phyloP scores from a whole-genome alignment of 2,113 vertebrate species.

The Ameiurus melas region DNA sequence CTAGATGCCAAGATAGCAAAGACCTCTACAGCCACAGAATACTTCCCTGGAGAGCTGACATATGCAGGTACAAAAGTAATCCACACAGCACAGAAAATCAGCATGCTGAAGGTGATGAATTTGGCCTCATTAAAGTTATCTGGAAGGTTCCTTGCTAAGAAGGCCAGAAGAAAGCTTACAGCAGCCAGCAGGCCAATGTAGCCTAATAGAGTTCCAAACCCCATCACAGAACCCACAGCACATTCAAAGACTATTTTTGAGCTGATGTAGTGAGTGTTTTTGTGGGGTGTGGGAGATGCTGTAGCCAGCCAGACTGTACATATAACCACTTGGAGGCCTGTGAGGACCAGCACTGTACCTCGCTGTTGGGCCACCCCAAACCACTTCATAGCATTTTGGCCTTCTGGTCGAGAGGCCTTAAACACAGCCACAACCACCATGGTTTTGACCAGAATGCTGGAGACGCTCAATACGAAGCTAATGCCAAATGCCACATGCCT shows the following conservation, averaged over 20 bases:
- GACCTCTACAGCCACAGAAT: conserved; percentile 59
- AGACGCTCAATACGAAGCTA: conserved; percentile 61
- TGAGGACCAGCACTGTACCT: conserved; percentile 52
- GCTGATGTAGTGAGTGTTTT: conserved; percentile 54
- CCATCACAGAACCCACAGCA: conserved; percentile 51
- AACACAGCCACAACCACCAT: conserved; percentile 65
- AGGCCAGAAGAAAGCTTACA: conserved; percentile 61
- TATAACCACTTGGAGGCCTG: conserved; percentile 52
- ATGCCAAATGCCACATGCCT: conserved; percentile 61
- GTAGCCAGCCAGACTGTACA: conserved; percentile 54
- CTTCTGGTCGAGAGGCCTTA: conserved; percentile 57
- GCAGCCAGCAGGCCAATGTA: conserved; percentile 61
- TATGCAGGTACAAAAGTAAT: conserved; percentile 60
- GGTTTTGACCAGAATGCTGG: conserved; percentile 65
- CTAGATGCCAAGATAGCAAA: conserved; percentile 63
- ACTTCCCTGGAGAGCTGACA: conserved; percentile 62
- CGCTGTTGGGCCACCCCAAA: conserved; percentile 62
- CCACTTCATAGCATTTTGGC: conserved; percentile 57
- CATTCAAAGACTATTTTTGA: conserved; percentile 60
- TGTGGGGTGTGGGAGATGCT: conserved; percentile 52
- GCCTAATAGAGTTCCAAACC: conserved; percentile 54
- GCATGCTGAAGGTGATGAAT: conserved; percentile 68
- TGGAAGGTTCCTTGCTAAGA: conserved; percentile 62
- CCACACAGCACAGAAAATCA: conserved; percentile 64
- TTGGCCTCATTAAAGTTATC: conserved; percentile 68